Evolutionary conservation across 2,113 vertebrate species (phyloP).

Genomic region (Brienomyrus longianalis): DNA sequence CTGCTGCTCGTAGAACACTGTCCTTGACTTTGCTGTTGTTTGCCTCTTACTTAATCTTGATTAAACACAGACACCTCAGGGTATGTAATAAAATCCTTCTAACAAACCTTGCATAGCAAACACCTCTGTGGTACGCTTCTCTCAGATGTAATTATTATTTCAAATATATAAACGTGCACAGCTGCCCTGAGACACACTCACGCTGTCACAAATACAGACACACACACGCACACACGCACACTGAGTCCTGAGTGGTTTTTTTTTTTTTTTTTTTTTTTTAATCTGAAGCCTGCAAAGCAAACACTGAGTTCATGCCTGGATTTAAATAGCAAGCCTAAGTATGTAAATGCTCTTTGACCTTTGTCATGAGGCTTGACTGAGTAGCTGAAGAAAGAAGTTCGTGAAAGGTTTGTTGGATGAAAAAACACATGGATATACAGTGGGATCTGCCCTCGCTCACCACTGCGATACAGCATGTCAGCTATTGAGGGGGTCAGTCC

Average conservation of each 20-base stretch:
- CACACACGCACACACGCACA: not conserved
- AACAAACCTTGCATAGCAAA: constrained; percentile 28
- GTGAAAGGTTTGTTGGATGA: not conserved
- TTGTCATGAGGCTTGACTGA: not conserved
- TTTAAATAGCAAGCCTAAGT: not conserved
- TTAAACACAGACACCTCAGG: constrained; percentile 31
- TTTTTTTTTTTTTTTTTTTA: not conserved
- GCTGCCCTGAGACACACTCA: not conserved
- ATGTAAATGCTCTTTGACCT: no score
- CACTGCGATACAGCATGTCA: not conserved
- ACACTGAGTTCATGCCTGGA: not conserved
- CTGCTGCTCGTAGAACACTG: constrained; percentile 11
- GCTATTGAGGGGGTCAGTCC: not conserved
- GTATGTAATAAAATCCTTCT: constrained; percentile 22
- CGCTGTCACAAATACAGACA: not conserved
- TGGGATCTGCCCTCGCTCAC: not conserved
- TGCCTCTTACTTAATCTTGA: constrained; percentile 34
- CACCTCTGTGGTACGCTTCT: constrained; percentile 13
- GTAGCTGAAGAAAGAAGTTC: not conserved
- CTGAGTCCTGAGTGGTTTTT: not conserved
- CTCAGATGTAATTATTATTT: constrained; percentile 21
- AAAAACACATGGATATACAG: not conserved
- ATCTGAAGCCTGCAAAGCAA: not conserved
- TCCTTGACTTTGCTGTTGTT: constrained; percentile 26
- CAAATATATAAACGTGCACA: not conserved